Percentiles rank a stretch among this genome's conserved stretches.
phyloP scores from a whole-genome alignment of 1,140 invertebrate species.

The Eriosoma lanigerum region DNA sequence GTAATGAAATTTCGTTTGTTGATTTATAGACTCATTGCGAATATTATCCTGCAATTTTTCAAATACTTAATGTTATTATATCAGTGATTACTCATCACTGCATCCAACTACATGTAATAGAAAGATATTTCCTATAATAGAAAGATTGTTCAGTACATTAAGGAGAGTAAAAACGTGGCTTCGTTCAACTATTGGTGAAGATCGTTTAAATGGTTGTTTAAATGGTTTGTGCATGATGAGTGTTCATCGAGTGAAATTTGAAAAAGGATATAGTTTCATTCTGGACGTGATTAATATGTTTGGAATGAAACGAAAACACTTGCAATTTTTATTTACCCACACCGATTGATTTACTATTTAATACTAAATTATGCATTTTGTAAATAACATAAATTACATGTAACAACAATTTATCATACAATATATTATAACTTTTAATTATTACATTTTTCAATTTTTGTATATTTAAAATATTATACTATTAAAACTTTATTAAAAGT shows the following conservation, averaged over 20 bases:
- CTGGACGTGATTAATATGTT: not conserved
- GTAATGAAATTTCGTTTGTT: slow-evolving; percentile 1
- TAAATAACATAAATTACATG: not conserved
- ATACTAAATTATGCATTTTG: not conserved
- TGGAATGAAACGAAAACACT: not conserved
- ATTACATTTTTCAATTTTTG: no score
- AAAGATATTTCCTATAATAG: no score
- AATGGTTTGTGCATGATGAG: not conserved
- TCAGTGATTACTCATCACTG: no score
- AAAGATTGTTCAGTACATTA: not conserved
- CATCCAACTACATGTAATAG: slow-evolving; percentile 1
- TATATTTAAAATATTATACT: no score
- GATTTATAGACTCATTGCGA: slow-evolving; percentile 14
- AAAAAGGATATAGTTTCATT: not conserved
- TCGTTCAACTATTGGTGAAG: not conserved
- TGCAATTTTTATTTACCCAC: not conserved
- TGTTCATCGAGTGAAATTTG: not conserved
- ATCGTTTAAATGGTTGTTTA: no score
- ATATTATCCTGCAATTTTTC: slow-evolving; percentile 17
- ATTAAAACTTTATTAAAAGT: no score
- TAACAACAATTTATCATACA: not conserved
- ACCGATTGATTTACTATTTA: not conserved
- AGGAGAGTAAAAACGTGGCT: not conserved
- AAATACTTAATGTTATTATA: slow-evolving; percentile 17
- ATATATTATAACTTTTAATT: not conserved